phyloP scores from a whole-genome alignment of 2,797 vertebrate species.

The Eidolon dupreanum region DNA sequence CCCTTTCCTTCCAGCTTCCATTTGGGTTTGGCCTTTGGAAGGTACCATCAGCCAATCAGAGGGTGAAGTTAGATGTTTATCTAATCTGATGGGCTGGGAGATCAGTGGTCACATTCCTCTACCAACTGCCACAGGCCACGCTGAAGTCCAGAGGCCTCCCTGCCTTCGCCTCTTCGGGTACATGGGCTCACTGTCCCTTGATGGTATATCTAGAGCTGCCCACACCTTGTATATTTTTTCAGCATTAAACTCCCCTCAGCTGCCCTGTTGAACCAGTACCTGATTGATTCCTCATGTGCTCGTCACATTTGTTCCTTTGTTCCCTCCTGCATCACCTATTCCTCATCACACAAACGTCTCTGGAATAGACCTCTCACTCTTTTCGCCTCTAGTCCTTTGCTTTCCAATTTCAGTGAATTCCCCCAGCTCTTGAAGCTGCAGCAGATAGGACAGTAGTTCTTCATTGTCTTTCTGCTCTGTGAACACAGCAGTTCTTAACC shows the following conservation, averaged over 20 bases:
- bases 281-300: background rate
- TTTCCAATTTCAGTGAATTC: background rate
- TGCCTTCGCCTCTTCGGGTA: background rate
- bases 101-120: background rate
- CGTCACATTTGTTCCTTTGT: background rate
- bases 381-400: background rate
- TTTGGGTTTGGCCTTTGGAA: background rate
- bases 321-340: too few relatives aligned
- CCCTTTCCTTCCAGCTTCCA: background rate
- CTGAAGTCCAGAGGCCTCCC: background rate
- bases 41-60: background rate
- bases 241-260: background rate
- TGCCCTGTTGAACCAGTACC: background rate
- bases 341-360: background rate
- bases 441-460: background rate
- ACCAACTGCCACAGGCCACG: background rate
- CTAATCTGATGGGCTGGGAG: background rate
- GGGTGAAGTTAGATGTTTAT: background rate
- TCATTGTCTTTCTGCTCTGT: background rate
- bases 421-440: background rate
- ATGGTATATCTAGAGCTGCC: background rate
- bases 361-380: background rate
- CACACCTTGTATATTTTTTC: background rate
- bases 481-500: background rate
- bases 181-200: background rate